Base-by-base conservation (phyloP, 1,140 invertebrate species). In the Trissolcus basalis region DNA sequence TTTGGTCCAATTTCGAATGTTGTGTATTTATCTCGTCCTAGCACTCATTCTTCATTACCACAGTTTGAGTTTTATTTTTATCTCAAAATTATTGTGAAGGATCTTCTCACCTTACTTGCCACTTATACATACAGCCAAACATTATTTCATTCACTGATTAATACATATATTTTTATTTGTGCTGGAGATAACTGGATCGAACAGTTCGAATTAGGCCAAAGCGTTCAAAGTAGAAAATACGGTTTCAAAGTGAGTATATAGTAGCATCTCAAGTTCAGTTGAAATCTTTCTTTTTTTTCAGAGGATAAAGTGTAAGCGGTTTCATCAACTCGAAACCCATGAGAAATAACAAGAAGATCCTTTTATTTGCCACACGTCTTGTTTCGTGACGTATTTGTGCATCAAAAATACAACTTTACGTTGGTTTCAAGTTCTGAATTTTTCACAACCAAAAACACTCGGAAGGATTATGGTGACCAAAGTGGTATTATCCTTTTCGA, bases 191-290 rank as follows among this genome's bases (percentile, higher is more conserved):
- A 64, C 43, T 64, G 51, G 61, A 55, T 55, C 50, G 48, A 64
- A 64, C 44, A 55, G 13, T 49, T 49, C 13, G 51, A 64, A 64
- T 55, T 54, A 64, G 61, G 51, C 11, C 61, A 55, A 64, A 54
- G 61, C 50, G 16, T 55, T 64, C 50, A 32, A 64, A 64, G 61
- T 47, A 41, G 61, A 64, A 64, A 64, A 55, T 64, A 64, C 51
- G 33, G 61, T 55, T 39, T 39, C 49, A 63, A 55, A 64, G 51
- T 47, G 51, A 13, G 13, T 35, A 36, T 47, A 47, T 60, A 43
- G 11, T 19, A 10, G 27, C 27, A 47, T 39, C 50, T 54, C 50
- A 64, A 64, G 60, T 64, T 64, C n/a, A 12, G 35, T 32, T 27
- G 39, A 33, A 53, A 44, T 63, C 59, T 39, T 45, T n/a, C n/a